Conservation (phyloP, 2,888 invertebrate genomes). For the Thera obeliscata region DNA sequence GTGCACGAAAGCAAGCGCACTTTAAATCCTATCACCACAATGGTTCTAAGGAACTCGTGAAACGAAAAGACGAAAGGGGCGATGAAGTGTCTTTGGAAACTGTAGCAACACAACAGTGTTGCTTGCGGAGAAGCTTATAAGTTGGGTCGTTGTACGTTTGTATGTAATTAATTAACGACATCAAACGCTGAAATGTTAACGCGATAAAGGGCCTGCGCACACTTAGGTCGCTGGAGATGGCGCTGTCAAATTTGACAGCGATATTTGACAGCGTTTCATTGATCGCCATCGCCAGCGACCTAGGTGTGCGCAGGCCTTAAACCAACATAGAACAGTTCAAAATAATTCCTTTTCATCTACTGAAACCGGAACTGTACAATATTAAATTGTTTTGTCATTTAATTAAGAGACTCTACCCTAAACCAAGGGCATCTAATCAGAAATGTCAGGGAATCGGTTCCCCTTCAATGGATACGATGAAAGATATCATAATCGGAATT, state of each 20-base stretch:
- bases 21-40: too few relatives aligned
- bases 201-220: too few relatives aligned
- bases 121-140: neutral
- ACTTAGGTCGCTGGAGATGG: too few relatives aligned
- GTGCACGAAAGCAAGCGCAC: too few relatives aligned
- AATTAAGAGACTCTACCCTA: constrained; percentile 1
- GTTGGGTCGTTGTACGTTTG: constrained; percentile 2
- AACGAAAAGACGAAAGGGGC: neutral
- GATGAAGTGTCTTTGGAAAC: neutral
- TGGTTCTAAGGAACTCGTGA: too few relatives aligned
- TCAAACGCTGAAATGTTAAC: neutral
- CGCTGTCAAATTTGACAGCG: too few relatives aligned
- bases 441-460: constrained; percentile 23
- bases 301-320: too few relatives aligned
- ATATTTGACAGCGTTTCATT: too few relatives aligned
- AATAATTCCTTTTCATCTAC: neutral
- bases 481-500: constrained; percentile 30
- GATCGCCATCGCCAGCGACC: too few relatives aligned
- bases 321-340: neutral
- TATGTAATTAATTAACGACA: constrained; percentile 6
- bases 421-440: constrained; percentile 20
- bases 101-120: neutral
- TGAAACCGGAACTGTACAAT: neutral
- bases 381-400: constrained; percentile 4
- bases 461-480: constrained; percentile 24